Base-by-base conservation (phyloP, 2,113 vertebrate genomes). In the Zingel zingel region DNA sequence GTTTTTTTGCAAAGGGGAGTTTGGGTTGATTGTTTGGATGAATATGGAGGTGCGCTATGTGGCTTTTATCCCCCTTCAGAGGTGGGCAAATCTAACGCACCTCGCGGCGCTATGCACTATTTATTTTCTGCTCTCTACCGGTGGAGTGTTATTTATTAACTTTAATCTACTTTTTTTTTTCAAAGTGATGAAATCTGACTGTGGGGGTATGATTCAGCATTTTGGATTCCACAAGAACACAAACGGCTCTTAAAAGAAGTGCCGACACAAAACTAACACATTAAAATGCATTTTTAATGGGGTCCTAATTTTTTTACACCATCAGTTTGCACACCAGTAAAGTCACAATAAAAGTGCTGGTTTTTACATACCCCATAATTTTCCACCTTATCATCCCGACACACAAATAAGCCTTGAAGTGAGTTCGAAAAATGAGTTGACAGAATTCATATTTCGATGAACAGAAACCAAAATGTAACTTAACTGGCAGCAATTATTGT, bases 61-160 rank as follows among this genome's bases (percentile, higher is more conserved):
- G 27, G 23, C 3, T 2, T 59, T 45, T 23, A 1, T 18, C 12
- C 30, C 8, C 39, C 39, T 11, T 45, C 9, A 13, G 6, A 33
- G 57, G 64, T 16, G 43, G 47, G 5, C n/a, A 27, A 85, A 72
- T 58, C 62, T 5, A 65, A 39, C 56, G 1, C 57, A 21, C 73
- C 47, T 43, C 2, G 0, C 4, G 54, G 21, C 14, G 18, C 39
- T 51, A 51, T 66, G 36, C 84, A 64, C 71, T 65, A 9, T 43
- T 43, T 54, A 19, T 68, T 27, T 67, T 27, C 72, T 61, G 43
- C 74, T 57, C 18, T 51, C 57, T 45, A 43, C 2, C 4, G 0
- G 25, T 61, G 56, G 50, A 67, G 53, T 48, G 58, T 79, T 72
- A 78, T 77, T 83, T 68, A 78, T 64, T 68, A 59, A 78, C 36